Evolutionary conservation across 2,888 invertebrate genomes (phyloP).

Genomic region (Gari tellinella): DNA sequence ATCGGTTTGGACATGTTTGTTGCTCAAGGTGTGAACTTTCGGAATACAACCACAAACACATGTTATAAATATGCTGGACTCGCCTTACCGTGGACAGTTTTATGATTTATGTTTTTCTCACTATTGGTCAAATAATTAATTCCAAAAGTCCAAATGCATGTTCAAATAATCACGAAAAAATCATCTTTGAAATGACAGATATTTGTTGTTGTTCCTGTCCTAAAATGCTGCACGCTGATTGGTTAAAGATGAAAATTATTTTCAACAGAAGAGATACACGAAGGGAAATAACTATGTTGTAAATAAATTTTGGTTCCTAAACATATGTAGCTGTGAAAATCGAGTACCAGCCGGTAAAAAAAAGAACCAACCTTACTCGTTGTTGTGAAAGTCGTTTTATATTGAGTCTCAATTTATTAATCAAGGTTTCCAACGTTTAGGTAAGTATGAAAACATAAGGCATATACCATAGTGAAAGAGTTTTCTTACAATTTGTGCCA

Average conservation of each 20-base stretch:
- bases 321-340: no score
- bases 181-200: slow-evolving; percentile 15
- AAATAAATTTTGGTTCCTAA: no score
- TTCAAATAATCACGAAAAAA: neutral
- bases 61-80: neutral
- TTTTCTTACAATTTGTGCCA: no score
- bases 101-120: neutral
- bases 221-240: slow-evolving; percentile 17
- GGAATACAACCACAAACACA: neutral
- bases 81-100: slow-evolving; percentile 3
- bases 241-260: slow-evolving; percentile 1
- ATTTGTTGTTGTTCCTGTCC: slow-evolving; percentile 21
- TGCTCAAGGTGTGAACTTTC: no score
- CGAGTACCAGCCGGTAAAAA: no score
- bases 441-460: no score
- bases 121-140: neutral
- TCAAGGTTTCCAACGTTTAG: no score
- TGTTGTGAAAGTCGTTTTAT: no score
- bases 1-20: slow-evolving; percentile 12
- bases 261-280: neutral
- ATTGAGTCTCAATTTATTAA: no score
- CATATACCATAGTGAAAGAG: no score
- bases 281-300: slow-evolving; percentile 18
- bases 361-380: no score
- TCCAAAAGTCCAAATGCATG: slow-evolving; percentile 2